Evolutionary conservation across 1,140 invertebrate genomes (phyloP).

Genomic region (Rhizoglyphus robini): DNA sequence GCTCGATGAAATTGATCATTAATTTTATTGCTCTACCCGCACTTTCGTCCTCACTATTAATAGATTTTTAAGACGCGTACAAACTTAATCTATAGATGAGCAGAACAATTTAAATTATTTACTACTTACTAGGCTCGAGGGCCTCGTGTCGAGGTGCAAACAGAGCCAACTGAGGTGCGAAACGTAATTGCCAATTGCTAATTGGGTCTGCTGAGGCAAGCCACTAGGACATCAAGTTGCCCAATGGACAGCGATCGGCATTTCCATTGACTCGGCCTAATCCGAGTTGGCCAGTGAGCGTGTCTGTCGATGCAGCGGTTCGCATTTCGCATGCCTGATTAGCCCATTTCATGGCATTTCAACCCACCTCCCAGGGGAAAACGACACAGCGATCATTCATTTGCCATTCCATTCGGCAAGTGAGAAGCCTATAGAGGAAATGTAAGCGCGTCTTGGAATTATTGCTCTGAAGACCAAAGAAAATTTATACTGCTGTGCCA

Average conservation of each 20-base stretch:
- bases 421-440: not conserved
- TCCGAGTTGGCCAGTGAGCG: no score
- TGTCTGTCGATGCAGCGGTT: no score
- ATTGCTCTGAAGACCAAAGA: no score
- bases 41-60: conserved; percentile 1
- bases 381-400: conserved; percentile 9
- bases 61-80: conserved; percentile 9
- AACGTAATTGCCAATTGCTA: conserved; percentile 5
- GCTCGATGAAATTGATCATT: not conserved
- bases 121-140: not conserved
- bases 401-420: not conserved
- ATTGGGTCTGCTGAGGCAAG: no score
- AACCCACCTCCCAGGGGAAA: conserved; percentile 14
- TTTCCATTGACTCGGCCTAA: no score
- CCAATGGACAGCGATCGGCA: no score
- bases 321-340: conserved; percentile 7
- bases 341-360: conserved; percentile 17
- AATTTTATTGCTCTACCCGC: conserved; percentile 4
- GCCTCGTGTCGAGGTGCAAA: not conserved
- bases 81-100: conserved; percentile 9
- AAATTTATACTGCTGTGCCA: not conserved
- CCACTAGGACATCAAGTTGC: no score
- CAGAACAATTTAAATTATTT: conserved; percentile 4
- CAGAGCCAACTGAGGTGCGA: not conserved
- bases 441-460: no score